These are phyloP conservation scores for Calephelis virginiensis DNA, from an alignment of 1,140 invertebrate species.

Conservation along the genomic window DNA sequence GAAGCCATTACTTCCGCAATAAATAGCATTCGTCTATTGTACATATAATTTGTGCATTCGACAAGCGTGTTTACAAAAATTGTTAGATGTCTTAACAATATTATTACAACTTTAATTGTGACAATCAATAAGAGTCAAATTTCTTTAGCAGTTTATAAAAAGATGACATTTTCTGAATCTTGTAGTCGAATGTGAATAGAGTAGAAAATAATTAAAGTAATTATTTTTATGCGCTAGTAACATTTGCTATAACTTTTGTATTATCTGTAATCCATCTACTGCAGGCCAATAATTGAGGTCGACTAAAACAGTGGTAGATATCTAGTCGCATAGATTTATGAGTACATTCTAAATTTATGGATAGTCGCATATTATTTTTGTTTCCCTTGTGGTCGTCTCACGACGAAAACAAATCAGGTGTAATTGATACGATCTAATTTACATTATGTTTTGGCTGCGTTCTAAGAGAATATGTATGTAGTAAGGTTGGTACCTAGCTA, in stretches of 20 bases:
- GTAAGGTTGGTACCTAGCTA: too few relatives aligned
- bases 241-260: conserved; percentile 58
- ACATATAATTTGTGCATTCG: conserved; percentile 73
- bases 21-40: conserved; percentile 75
- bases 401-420: too few relatives aligned
- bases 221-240: conserved; percentile 64
- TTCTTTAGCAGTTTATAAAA: conserved; percentile 42
- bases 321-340: too few relatives aligned
- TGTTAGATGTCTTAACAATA: conserved; percentile 61
- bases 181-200: conserved; percentile 43
- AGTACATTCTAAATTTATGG: too few relatives aligned
- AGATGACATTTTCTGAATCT: conserved; percentile 40
- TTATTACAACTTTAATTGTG: conserved; percentile 42
- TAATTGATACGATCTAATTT: too few relatives aligned
- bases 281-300: too few relatives aligned
- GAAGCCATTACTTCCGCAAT: conserved; percentile 79
- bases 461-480: too few relatives aligned
- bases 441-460: too few relatives aligned
- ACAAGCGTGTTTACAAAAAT: conserved; percentile 80
- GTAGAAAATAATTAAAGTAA: conserved; percentile 48
- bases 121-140: conserved; percentile 46
- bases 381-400: too few relatives aligned
- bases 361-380: too few relatives aligned
- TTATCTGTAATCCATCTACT: conserved; percentile 40
- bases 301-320: too few relatives aligned